Evolutionary conservation across 2,888 invertebrate genomes (phyloP).

Genomic region (Lathronympha strigana): DNA sequence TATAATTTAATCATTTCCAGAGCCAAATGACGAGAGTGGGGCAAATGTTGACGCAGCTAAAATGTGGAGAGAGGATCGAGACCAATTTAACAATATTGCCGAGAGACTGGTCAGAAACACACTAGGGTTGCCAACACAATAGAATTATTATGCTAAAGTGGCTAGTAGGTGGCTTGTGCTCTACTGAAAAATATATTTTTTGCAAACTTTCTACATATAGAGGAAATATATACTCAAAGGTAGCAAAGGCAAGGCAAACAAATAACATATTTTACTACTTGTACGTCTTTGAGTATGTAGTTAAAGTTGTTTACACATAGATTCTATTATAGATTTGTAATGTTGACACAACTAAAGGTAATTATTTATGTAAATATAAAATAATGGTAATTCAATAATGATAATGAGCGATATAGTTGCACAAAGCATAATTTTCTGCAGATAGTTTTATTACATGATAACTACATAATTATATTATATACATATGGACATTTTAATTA

Average conservation of each 20-base stretch:
- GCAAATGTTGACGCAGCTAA: conserved; percentile 99
- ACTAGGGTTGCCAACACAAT: conserved; percentile 86
- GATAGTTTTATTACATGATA: conserved; percentile 2
- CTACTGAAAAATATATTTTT: conserved; percentile 6
- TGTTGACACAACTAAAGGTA: background rate
- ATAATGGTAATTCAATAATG: background rate
- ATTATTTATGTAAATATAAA: background rate
- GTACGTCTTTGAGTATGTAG: background rate
- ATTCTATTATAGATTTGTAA: conserved; percentile 8
- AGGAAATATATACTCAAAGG: background rate
- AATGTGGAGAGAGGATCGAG: conserved; percentile 98
- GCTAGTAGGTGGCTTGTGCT: conserved; percentile 11
- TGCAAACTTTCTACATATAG: background rate
- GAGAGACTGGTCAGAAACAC: conserved; percentile 96
- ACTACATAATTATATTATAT: background rate
- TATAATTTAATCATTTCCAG: conserved; percentile 81
- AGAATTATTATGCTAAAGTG: conserved; percentile 41
- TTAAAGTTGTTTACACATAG: conserved; percentile 3
- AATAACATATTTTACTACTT: background rate
- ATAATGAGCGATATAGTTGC: conserved; percentile 13
- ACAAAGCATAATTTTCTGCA: conserved; percentile 6
- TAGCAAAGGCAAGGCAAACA: conserved; percentile 4
- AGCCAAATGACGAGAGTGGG: conserved; percentile 99
- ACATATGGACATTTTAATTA: conserved; percentile 1
- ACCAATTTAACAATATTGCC: conserved; percentile 96